Percentiles rank a stretch among this genome's conserved stretches.
Evolutionary conservation across 2,888 invertebrate species (phyloP).

Genomic region (Tenodera sinensis): DNA sequence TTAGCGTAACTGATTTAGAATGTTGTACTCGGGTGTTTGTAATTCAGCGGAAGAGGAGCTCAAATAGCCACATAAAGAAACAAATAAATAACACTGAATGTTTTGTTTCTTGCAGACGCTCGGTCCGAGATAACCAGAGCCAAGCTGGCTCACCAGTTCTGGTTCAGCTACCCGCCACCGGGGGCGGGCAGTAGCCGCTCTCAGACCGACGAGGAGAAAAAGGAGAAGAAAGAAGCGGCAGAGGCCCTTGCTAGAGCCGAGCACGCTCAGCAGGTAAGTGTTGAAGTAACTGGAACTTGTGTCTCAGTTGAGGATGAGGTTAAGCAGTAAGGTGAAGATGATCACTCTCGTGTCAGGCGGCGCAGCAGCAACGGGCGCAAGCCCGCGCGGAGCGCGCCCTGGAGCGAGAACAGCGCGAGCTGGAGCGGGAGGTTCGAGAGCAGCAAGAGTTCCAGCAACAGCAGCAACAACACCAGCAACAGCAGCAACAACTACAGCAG

Average conservation of each 20-base stretch:
- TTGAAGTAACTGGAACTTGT: neutral
- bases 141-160: conserved; percentile 83
- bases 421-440: conserved; percentile 54
- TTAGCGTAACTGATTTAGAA: too few species aligned
- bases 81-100: neutral
- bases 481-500: conserved; percentile 47
- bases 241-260: conserved; percentile 37
- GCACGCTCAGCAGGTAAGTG: conserved; percentile 33
- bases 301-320: neutral
- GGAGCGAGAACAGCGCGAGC: conserved; percentile 45
- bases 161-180: conserved; percentile 80
- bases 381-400: conserved; percentile 34
- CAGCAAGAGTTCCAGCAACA: conserved; percentile 53
- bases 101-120: conserved; percentile 15
- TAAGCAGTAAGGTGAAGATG: neutral
- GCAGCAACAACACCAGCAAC: conserved; percentile 43
- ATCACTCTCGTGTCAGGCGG: conserved; percentile 17
- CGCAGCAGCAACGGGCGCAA: conserved; percentile 34
- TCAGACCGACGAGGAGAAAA: conserved; percentile 56
- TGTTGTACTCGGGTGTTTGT: too few species aligned
- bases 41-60: too few species aligned
- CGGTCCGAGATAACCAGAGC: conserved; percentile 37
- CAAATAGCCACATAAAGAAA: too few species aligned
- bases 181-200: conserved; percentile 62
- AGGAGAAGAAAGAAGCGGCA: conserved; percentile 40